A percentile compares a stretch with the other conserved stretches of the same genome.
phyloP scores from a whole-genome alignment of 2,888 invertebrate species.

The Harpalus rufipes region DNA sequence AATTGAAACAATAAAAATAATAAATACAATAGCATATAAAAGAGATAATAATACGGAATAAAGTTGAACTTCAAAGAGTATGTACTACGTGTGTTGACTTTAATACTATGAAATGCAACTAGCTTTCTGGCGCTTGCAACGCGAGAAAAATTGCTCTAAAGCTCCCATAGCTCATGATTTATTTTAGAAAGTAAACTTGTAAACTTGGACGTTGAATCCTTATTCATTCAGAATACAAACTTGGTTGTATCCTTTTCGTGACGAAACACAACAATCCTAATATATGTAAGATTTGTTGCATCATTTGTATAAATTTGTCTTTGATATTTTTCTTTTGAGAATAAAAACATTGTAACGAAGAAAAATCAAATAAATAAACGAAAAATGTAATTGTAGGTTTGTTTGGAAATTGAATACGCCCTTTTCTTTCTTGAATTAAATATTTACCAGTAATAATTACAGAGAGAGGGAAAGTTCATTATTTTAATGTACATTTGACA shows the following conservation, averaged over 20 bases:
- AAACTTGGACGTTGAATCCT: conserved; percentile 1
- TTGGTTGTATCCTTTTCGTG: background rate
- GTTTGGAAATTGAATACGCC: background rate
- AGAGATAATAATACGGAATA: background rate
- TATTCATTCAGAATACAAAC: background rate
- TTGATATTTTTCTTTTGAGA: background rate
- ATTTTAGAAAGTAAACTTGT: conserved; percentile 6
- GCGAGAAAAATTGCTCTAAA: background rate
- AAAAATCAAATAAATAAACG: background rate
- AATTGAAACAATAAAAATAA: too few species aligned
- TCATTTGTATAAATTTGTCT: background rate
- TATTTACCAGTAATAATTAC: background rate
- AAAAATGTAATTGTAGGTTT: background rate
- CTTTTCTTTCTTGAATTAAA: background rate
- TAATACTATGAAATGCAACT: background rate
- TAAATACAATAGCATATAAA: background rate
- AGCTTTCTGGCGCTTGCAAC: background rate
- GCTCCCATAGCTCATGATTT: conserved; percentile 5
- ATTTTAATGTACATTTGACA: background rate
- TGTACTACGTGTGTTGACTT: background rate
- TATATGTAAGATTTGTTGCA: background rate
- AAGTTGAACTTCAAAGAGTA: background rate
- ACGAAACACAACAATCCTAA: background rate
- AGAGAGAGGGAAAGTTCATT: background rate
- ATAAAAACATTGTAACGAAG: background rate